Evolutionary conservation across 2,797 vertebrate species (phyloP), one percentile per base, ranked within the genome.

Genomic region (Lepidocolaptes lacrymiger): DNA sequence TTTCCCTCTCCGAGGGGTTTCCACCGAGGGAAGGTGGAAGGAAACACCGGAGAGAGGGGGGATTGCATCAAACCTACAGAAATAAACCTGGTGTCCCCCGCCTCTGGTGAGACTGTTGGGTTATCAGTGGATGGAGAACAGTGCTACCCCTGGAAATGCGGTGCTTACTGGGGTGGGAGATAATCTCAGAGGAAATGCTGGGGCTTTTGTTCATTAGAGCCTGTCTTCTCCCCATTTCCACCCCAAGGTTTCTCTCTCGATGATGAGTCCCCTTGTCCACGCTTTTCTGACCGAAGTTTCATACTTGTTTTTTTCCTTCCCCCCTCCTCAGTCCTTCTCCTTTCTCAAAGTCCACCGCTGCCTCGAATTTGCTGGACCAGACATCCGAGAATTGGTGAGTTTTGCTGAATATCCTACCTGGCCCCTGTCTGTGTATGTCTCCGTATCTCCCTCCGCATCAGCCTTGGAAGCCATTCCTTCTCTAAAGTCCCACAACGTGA

Each of bases 341-440:
- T 96, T 75, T 97, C 97, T 96, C 96, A 88, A 97, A 97, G 96
- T 93, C 80, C 96, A 52, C 56, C 80, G 94, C 95, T 96, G 91
- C 93, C 92, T 96, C 95, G 94, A 82, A 95, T 96, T 95, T 97
- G 80, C 95, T 91, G 94, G 89, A 96, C 98, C 97, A 97, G 96
- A 95, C 96, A 91, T 89, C 97, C 92, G 92, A 97, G 95, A 97
- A 83, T 32, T 88, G 98, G 98, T 99, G 97, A 99, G 98, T 97
- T 82, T 54, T 41, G 76, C 52, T 48, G 39, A 63, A 52, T 43
- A 5, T 61, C 72, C 86, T 64, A 36, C 89, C 72, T 90, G 91
- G 16, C 36, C 78, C 73, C 69, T 73, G 61, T 79, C 52, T 37
- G 20, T 69, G 24, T 23, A 10, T 54, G 18, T 43, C 41, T 51